Base-by-base conservation (phyloP, 35 echinoderm and acorn worm species). In the Hemicentrotus pulcherrimus region DNA sequence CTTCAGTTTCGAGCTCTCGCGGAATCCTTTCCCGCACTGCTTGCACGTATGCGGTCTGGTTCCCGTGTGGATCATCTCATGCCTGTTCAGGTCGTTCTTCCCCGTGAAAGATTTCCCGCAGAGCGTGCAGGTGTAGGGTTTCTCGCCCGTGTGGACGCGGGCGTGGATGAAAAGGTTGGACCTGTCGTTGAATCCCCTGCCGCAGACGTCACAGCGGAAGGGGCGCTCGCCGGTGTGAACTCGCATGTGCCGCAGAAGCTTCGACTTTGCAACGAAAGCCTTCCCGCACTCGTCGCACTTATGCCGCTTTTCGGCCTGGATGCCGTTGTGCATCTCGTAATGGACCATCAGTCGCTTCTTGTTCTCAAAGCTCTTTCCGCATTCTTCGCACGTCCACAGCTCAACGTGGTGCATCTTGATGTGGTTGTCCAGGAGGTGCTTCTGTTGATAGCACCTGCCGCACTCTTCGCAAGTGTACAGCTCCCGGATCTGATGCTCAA, bases 201-300 rank as follows among this genome's bases (percentile, higher is more conserved):
- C 92, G 61, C 96, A 97, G 24, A 61, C 32, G 31, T 95, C 28
- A 45, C 96, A 97, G 1, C 31, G 28, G 52, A 86, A 97, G 0
- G 96, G 96, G 45, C 90, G 94, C 41, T 97, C 95, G 32, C 96
- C 96, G 24, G 96, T 97, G 86, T 97, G 96, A 6, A 94, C 91
- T 5, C 96, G 46, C 46, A 94, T 28, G 86, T 97, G 96, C 8
- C 88, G 47, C 3, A 94, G 86, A 45, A 97, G 86, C 32, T 96
- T 88, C 0, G 95, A 96, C 86, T 92, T 96, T 12, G 94, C 92
- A 12, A 93, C 92, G 70, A 97, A 97, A 15, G 95, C 58, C 92
- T 97, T 97, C 31, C 91, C 94, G 32, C 96, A 97, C 24, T 94
- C 58, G 4, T 91, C 95, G 35, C 96, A 97, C 24, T 48, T 47